Conservation (phyloP, 2,797 vertebrate species). For the Bovichtus variegatus region DNA sequence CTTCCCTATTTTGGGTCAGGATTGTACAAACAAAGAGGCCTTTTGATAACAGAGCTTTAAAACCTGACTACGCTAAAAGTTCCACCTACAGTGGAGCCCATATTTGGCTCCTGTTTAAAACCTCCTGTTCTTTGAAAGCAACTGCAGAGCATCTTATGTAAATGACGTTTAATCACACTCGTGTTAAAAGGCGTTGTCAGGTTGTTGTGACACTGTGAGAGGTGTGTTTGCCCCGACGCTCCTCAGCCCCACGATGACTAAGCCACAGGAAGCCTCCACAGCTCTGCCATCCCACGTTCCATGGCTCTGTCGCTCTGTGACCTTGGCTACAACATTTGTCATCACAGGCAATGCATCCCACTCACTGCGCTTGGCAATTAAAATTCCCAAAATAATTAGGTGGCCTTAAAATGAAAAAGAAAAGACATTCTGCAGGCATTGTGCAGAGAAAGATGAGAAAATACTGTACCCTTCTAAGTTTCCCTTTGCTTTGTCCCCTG, state of each 20-base stretch:
- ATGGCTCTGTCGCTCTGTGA: constrained; percentile 67
- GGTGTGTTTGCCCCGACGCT: constrained; percentile 55
- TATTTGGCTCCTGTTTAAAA: constrained; percentile 28
- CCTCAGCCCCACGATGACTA: constrained; percentile 64
- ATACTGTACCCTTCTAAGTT: constrained; percentile 18
- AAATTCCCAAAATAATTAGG: constrained; percentile 77
- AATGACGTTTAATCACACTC: constrained; percentile 50
- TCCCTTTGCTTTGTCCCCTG: constrained; percentile 36
- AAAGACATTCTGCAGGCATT: constrained; percentile 21
- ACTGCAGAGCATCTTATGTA: constrained; percentile 39
- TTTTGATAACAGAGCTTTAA: constrained; percentile 33
- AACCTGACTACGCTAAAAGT: constrained; percentile 28
- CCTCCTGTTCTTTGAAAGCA: constrained; percentile 6
- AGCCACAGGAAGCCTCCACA: constrained; percentile 70
- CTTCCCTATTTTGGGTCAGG: constrained; percentile 47
- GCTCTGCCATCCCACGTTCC: constrained; percentile 70
- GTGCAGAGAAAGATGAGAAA: constrained; percentile 33
- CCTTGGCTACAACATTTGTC: constrained; percentile 72
- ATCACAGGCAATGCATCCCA: constrained; percentile 66
- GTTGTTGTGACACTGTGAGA: constrained; percentile 53
- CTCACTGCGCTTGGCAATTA: constrained; percentile 70
- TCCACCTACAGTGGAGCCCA: constrained; percentile 25
- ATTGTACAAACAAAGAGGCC: constrained; percentile 51
- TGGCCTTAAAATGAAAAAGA: constrained; percentile 60
- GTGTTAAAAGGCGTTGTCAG: constrained; percentile 52